Evolutionary conservation across 2,797 vertebrate species (phyloP).

Genomic region (Pteronotus mesoamericanus): DNA sequence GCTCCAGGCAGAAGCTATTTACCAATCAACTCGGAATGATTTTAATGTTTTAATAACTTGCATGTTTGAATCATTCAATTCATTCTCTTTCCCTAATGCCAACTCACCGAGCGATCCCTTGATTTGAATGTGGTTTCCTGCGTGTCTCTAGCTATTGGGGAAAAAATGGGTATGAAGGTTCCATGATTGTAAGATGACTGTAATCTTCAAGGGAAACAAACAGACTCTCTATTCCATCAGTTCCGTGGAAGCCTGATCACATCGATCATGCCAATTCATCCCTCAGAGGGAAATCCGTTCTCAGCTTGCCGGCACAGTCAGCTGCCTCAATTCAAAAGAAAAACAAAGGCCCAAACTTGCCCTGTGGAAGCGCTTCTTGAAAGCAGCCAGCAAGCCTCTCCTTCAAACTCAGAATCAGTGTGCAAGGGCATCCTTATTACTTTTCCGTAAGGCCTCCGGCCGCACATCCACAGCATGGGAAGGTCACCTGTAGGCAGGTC

Average conservation of each 20-base stretch:
- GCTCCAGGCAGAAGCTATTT: not conserved
- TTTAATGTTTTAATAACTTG: not conserved
- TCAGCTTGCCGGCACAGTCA: conserved; percentile 14
- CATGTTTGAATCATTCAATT: not conserved
- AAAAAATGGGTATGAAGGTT: not conserved
- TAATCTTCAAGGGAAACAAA: not conserved
- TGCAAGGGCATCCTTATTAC: not conserved
- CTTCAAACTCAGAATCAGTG: not conserved
- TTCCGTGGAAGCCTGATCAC: not conserved
- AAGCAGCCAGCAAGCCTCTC: not conserved
- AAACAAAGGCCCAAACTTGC: not conserved
- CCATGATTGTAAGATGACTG: not conserved
- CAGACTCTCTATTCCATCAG: not conserved
- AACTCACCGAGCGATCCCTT: not conserved
- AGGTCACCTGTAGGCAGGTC: not conserved
- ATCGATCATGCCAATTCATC: not conserved
- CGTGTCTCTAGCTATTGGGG: not conserved
- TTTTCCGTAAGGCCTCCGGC: conserved; percentile 17
- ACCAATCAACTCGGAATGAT: not conserved
- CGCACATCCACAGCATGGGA: not conserved
- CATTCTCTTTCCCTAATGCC: not conserved
- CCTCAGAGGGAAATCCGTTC: not conserved
- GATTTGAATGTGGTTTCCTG: not conserved
- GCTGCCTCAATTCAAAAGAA: not conserved
- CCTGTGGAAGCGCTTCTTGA: not conserved